Evolutionary conservation across 2,888 invertebrate species (phyloP).

Genomic region (Teleogryllus oceanicus): DNA sequence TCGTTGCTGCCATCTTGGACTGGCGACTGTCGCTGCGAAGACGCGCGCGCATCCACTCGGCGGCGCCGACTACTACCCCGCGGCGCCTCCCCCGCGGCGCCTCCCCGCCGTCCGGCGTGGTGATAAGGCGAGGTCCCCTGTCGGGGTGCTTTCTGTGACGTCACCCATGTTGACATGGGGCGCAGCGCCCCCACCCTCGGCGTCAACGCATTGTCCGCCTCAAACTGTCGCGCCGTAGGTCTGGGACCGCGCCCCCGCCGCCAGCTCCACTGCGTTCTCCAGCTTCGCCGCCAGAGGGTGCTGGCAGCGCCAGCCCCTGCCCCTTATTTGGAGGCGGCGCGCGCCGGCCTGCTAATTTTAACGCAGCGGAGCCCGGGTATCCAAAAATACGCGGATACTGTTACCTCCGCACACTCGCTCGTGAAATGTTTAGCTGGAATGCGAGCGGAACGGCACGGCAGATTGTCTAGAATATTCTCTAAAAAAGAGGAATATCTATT

Average conservation of each 20-base stretch:
- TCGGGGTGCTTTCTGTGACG: neutral
- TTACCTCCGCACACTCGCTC: neutral
- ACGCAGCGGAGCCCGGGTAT: slow-evolving; percentile 20
- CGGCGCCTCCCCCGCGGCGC: neutral
- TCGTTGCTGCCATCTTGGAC: slow-evolving; percentile 61
- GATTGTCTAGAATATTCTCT: neutral
- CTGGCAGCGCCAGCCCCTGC: slow-evolving; percentile 32
- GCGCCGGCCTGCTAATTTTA: slow-evolving; percentile 32
- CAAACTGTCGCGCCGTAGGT: neutral
- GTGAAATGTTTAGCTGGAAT: neutral
- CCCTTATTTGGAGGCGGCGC: slow-evolving; percentile 42
- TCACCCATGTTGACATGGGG: neutral
- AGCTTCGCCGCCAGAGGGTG: slow-evolving; percentile 18
- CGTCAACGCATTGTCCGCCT: neutral
- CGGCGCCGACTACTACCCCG: slow-evolving; percentile 36
- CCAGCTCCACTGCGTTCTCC: neutral
- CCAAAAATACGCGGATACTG: slow-evolving; percentile 22
- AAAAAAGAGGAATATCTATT: too few species aligned
- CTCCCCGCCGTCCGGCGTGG: neutral
- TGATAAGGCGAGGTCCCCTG: neutral
- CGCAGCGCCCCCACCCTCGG: neutral
- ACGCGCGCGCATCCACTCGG: slow-evolving; percentile 39
- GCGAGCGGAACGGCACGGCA: neutral
- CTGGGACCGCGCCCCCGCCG: neutral
- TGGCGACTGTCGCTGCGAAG: slow-evolving; percentile 48